Conservation (phyloP, 2,888 invertebrate species). For the Drosophila borborema region DNA sequence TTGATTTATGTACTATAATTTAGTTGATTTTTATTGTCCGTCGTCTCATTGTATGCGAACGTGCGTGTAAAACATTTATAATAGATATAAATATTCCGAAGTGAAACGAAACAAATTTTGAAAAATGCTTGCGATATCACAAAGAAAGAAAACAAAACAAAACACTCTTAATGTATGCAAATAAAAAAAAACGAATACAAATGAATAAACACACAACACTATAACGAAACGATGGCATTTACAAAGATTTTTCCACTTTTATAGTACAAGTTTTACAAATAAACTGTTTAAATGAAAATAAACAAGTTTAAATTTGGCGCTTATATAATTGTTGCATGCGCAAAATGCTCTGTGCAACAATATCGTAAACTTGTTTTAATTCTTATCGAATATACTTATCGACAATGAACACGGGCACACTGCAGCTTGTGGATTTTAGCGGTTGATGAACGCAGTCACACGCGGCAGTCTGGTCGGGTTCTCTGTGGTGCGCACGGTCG, state of each 20-base stretch:
- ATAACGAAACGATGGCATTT: conserved; percentile 14
- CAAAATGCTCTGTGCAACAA: background rate
- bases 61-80: conserved; percentile 33
- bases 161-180: conserved; percentile 36
- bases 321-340: background rate
- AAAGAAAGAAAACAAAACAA: conserved; percentile 18
- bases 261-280: background rate
- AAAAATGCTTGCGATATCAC: conserved; percentile 55
- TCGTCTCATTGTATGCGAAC: conserved; percentile 36
- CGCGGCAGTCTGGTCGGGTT: conserved; percentile 48
- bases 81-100: conserved; percentile 38
- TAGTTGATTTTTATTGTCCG: conserved; percentile 56
- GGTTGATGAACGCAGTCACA: conserved; percentile 35
- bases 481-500: conserved; percentile 42
- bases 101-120: conserved; percentile 24
- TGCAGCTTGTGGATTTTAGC: conserved; percentile 20
- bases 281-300: background rate
- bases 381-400: conserved; percentile 5
- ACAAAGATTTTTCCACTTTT: background rate
- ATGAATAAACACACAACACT: conserved; percentile 50
- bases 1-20: conserved; percentile 69
- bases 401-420: conserved; percentile 3
- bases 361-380: background rate
- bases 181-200: conserved; percentile 30
- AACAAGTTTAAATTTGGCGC: conserved; percentile 19